These are phyloP conservation scores for Ptilonorhynchus violaceus DNA, from an alignment of 2,113 vertebrate species.

Conservation along the genomic window DNA sequence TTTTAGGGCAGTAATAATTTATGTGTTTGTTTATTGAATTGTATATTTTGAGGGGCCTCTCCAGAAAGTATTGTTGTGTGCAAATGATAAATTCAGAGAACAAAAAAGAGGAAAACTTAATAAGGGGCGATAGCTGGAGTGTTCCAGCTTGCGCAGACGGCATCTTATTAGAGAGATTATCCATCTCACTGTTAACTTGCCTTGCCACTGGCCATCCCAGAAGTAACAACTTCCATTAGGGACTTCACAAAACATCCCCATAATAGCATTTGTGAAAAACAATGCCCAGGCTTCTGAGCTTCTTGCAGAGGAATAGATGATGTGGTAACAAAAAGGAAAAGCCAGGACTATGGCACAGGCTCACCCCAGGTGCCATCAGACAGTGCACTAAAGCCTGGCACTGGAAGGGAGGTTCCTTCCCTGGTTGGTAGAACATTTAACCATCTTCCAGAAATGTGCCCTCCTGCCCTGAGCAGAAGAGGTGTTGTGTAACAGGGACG, in stretches of 20 bases:
- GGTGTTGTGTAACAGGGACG: not conserved
- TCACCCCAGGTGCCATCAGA: not conserved
- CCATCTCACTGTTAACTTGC: not conserved
- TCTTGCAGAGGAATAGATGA: not conserved
- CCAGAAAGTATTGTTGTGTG: not conserved
- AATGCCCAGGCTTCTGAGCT: not conserved
- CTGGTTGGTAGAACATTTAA: not conserved
- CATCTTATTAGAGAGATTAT: constrained; percentile 17
- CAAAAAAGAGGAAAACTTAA: not conserved
- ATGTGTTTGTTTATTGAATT: constrained; percentile 18
- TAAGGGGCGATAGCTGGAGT: not conserved
- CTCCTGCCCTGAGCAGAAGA: not conserved
- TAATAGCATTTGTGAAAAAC: not conserved
- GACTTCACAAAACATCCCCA: not conserved
- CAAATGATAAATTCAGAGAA: not conserved
- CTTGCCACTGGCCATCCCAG: constrained; percentile 4
- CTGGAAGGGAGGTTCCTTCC: not conserved
- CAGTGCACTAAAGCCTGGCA: not conserved
- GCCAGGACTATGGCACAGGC: not conserved
- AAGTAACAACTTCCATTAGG: not conserved
- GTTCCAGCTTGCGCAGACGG: not conserved
- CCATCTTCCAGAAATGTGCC: not conserved
- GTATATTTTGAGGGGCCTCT: not conserved
- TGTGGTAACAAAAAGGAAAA: not conserved
- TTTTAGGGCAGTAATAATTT: constrained; percentile 7